Evolutionary conservation across 23 tunicate species (phyloP), one percentile per base, ranked within the genome.

Genomic region (Ascidia mentula): DNA sequence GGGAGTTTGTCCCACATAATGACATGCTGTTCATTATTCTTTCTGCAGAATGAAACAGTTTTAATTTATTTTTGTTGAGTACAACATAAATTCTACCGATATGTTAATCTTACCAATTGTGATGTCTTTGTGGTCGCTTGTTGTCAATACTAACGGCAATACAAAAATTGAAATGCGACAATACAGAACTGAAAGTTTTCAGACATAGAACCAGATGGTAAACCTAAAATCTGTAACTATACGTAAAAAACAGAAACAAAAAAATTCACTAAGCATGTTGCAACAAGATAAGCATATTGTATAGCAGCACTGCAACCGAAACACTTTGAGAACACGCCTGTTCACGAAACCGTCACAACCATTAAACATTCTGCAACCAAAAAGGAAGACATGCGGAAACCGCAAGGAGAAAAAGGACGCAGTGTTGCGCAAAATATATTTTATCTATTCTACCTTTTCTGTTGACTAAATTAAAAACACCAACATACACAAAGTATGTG

Each of bases 1-100:
- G 37, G 7, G 84, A 73, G 69, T 69, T 69, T 1, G 89, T 60
- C 28, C 89, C 89, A 31, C 73, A 38, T 37, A 85, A 34, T 0
- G 89, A 38, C 59, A 85, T 78, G 82, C 79, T 85, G 78, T 85
- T 85, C 85, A 81, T 81, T 53, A n/a, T n/a, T n/a, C n/a, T n/a
- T 53, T 53, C 65, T 53, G 65, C 7, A 6, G 24, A 53, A 53
- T 9, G 12, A 42, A 15, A 42, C 15, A 15, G 53, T 42, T 42
- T 42, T 9, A 12, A 42, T 42, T 9, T 9, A 42, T 42, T 9
- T 9, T 42, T 9, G 15, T 9, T 42, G 15, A 42, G 15, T 42
- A 42, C 53, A 42, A 42, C 12, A 42, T 15, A 42, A 42, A 15
- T 12, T 15, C 53, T 42, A 42, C 15, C 53, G 15, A 42, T 42